Percentiles rank a stretch among this genome's conserved stretches.
Evolutionary conservation across 2,797 vertebrate genomes (phyloP).

Genomic region (Threskiornis aethiopicus): DNA sequence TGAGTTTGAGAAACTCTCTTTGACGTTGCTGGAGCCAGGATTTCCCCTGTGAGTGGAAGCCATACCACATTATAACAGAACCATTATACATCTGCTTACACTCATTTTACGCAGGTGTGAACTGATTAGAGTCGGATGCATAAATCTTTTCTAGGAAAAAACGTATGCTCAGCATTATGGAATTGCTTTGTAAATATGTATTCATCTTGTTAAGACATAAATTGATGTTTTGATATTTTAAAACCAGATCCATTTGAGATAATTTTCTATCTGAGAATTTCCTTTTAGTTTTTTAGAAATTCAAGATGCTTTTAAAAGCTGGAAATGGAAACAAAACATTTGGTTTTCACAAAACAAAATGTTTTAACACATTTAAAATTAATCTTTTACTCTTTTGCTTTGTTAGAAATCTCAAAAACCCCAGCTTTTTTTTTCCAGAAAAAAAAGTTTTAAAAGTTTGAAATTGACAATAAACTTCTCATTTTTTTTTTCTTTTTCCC

Average conservation of each 20-base stretch:
- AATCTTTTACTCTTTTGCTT: neutral
- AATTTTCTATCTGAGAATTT: neutral
- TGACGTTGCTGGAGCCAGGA: neutral
- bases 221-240: neutral
- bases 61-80: constrained; percentile 12
- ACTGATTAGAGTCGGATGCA: neutral
- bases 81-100: constrained; percentile 38
- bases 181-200: neutral
- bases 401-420: neutral
- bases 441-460: neutral
- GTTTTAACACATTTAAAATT: neutral
- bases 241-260: neutral
- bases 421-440: neutral
- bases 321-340: neutral
- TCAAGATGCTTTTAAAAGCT: neutral
- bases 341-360: neutral
- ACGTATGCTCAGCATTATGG: neutral
- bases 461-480: neutral
- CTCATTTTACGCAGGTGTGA: neutral
- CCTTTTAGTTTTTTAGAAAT: neutral
- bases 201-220: neutral
- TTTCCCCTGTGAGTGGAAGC: constrained; percentile 19
- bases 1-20: constrained; percentile 21
- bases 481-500: neutral
- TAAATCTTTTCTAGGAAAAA: neutral